Conservation (phyloP, 2,888 invertebrate species). For the Stenolophus ochropezus region DNA sequence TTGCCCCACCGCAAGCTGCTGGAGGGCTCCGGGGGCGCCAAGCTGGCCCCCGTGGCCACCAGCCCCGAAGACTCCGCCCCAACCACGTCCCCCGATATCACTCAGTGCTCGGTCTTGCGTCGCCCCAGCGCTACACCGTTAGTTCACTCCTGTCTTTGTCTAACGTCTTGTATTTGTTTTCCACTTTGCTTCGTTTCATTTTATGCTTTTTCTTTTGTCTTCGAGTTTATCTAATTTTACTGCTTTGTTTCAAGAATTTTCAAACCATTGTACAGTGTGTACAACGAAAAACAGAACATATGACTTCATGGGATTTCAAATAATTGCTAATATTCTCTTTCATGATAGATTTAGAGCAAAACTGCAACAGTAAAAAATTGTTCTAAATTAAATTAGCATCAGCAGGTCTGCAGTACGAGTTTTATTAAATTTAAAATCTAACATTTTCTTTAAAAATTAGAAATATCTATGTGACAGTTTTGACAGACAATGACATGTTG, state of each 20-base stretch:
- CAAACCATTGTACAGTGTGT: not conserved
- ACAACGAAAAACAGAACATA: too few relatives aligned
- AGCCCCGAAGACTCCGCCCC: slow-evolving; percentile 75
- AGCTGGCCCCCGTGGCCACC: slow-evolving; percentile 76
- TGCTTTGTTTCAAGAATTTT: slow-evolving; percentile 16
- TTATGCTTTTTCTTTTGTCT: slow-evolving; percentile 18
- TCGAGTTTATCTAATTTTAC: slow-evolving; percentile 3
- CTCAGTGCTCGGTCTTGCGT: slow-evolving; percentile 68
- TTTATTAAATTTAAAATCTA: too few relatives aligned
- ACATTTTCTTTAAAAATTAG: too few relatives aligned
- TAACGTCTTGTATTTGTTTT: slow-evolving; percentile 14
- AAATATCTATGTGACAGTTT: too few relatives aligned
- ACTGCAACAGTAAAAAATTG: not conserved
- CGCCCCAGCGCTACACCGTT: slow-evolving; percentile 77
- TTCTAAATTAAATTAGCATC: too few relatives aligned
- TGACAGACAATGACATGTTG: too few relatives aligned
- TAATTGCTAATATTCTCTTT: too few relatives aligned
- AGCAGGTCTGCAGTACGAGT: too few relatives aligned
- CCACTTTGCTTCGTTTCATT: slow-evolving; percentile 11
- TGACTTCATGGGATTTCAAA: too few relatives aligned
- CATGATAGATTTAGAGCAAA: too few relatives aligned
- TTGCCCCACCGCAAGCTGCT: slow-evolving; percentile 74
- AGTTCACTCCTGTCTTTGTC: slow-evolving; percentile 68
- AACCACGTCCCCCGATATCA: slow-evolving; percentile 66
- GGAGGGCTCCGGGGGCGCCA: slow-evolving; percentile 72